Conservation (phyloP, 1,140 invertebrate genomes). For the Drosophila baimaii region DNA sequence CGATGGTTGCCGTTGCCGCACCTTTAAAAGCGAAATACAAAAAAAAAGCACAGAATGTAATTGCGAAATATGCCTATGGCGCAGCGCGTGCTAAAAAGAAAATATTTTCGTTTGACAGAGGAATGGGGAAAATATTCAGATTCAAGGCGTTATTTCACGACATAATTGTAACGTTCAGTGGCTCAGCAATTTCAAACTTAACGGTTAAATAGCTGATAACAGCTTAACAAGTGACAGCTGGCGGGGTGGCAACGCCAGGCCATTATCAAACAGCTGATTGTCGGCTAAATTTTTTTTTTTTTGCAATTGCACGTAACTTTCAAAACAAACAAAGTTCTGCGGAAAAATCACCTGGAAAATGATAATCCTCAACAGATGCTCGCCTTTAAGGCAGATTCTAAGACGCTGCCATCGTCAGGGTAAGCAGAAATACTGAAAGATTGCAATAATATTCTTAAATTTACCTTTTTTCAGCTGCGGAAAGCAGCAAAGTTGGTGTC, state of each 20-base stretch:
- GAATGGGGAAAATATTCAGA: constrained; percentile 6
- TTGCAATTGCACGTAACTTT: constrained; percentile 33
- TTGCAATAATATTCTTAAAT: background rate
- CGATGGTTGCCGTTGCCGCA: constrained; percentile 3
- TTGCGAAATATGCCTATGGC: constrained; percentile 19
- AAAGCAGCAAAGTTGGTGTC: background rate
- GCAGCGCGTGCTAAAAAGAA: constrained; percentile 6
- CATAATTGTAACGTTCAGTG: constrained; percentile 11
- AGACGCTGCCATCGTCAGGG: constrained; percentile 55
- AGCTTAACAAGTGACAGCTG: background rate
- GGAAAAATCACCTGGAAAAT: constrained; percentile 16
- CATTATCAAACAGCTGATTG: constrained; percentile 43
- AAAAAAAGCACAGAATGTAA: constrained; percentile 1
- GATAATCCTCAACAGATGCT: constrained; percentile 44
- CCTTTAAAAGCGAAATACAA: constrained; percentile 19
- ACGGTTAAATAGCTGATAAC: constrained; percentile 9
- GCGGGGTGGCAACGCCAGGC: constrained; percentile 23
- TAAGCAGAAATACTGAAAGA: constrained; percentile 2
- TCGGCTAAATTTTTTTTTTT: constrained; percentile 1
- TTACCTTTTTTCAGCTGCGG: background rate
- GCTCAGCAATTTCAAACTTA: constrained; percentile 6
- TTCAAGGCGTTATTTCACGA: background rate
- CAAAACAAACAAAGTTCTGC: constrained; percentile 8
- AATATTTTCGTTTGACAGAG: background rate
- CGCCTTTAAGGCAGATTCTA: constrained; percentile 40